Evolutionary conservation across 2,888 invertebrate species (phyloP).

Genomic region (Agrochola macilenta): DNA sequence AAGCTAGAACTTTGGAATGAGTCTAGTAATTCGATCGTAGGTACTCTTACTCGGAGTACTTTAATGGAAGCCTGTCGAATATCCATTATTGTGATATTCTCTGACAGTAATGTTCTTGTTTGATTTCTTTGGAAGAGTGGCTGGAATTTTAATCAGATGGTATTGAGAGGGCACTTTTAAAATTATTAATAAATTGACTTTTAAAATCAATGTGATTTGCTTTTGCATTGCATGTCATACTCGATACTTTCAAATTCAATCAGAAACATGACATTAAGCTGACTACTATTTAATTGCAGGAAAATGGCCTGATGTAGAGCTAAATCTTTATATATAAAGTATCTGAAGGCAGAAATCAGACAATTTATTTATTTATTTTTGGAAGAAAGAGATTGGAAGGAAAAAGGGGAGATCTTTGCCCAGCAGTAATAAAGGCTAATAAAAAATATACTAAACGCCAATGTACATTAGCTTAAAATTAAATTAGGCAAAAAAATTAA

Average conservation of each 20-base stretch:
- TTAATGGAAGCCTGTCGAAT: slow-evolving; percentile 20
- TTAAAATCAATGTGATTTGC: background rate
- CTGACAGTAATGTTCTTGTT: background rate
- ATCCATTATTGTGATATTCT: slow-evolving; percentile 32
- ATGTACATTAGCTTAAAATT: too few relatives aligned
- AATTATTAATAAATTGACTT: background rate
- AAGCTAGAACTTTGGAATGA: slow-evolving; percentile 9
- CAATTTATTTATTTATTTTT: too few relatives aligned
- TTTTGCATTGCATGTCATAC: background rate
- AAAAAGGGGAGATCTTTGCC: too few relatives aligned
- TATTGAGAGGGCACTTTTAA: background rate
- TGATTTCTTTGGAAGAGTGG: background rate
- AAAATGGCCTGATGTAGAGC: background rate
- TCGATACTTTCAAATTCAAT: background rate
- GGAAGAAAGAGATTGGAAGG: too few relatives aligned
- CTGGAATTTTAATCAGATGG: background rate
- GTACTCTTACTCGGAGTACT: slow-evolving; percentile 14
- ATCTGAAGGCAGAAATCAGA: background rate
- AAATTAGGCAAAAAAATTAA: too few relatives aligned
- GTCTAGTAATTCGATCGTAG: slow-evolving; percentile 26
- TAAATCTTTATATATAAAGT: background rate
- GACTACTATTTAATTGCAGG: background rate
- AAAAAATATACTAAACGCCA: too few relatives aligned
- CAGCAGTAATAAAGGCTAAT: too few relatives aligned
- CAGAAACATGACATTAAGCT: background rate